phyloP scores from a whole-genome alignment of 2,888 invertebrate species.

The Elegia similella region DNA sequence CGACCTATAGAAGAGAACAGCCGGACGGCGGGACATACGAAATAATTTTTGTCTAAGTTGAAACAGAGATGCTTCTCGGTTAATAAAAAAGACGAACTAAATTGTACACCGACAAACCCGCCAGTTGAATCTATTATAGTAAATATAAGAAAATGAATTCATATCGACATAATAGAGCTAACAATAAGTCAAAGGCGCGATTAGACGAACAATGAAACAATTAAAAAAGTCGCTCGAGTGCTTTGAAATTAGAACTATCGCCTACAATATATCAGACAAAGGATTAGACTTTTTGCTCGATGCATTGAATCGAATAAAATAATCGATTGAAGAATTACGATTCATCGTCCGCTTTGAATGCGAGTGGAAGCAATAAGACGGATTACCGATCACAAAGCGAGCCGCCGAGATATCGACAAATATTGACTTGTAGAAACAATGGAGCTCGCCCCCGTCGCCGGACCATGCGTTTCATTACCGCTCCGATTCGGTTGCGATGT shows the following conservation, averaged over 20 bases:
- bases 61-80: too few relatives aligned
- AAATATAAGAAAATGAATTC: not conserved
- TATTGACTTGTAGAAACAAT: conserved; percentile 81
- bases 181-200: conserved; percentile 9
- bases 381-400: conserved; percentile 68
- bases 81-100: too few relatives aligned
- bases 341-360: conserved; percentile 68
- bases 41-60: too few relatives aligned
- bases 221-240: conserved; percentile 44
- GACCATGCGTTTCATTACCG: conserved; percentile 59
- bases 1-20: too few relatives aligned
- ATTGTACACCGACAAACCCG: too few relatives aligned
- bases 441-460: conserved; percentile 44
- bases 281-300: conserved; percentile 62
- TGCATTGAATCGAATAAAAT: conserved; percentile 60
- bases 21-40: too few relatives aligned
- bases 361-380: conserved; percentile 66
- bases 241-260: conserved; percentile 59
- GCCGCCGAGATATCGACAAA: conserved; percentile 74
- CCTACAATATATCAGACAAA: conserved; percentile 56
- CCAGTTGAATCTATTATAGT: too few relatives aligned
- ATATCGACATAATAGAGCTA: not conserved
- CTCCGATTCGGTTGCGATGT: conserved; percentile 38
- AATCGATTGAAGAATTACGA: conserved; percentile 74
- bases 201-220: conserved; percentile 50